phyloP scores from a whole-genome alignment of 2,888 invertebrate species.

The Microchrysa polita region DNA sequence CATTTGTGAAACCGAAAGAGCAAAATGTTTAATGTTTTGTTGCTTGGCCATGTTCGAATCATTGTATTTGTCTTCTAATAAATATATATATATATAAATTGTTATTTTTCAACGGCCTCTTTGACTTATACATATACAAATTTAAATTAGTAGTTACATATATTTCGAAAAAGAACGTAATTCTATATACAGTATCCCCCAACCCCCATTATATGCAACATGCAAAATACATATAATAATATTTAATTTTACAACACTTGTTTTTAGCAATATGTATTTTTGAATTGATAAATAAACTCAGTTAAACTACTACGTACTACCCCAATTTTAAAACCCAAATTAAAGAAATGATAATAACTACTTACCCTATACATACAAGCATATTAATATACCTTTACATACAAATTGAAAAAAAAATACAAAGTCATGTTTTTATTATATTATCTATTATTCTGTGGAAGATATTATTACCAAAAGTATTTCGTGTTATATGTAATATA shows the following conservation, averaged over 20 bases:
- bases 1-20: background rate
- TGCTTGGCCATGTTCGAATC: conserved; percentile 2
- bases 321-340: too few relatives aligned
- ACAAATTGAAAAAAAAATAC: conserved; percentile 38
- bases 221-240: too few relatives aligned
- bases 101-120: conserved; percentile 16
- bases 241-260: too few relatives aligned
- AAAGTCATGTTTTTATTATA: conserved; percentile 35
- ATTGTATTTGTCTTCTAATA: conserved; percentile 4
- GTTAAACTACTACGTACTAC: too few relatives aligned
- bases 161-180: too few relatives aligned
- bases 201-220: too few relatives aligned
- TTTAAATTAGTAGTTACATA: too few relatives aligned
- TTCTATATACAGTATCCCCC: too few relatives aligned
- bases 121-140: background rate
- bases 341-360: background rate
- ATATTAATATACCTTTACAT: conserved; percentile 15
- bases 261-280: too few relatives aligned
- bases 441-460: conserved; percentile 34
- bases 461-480: conserved; percentile 22
- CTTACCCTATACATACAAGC: conserved; percentile 11
- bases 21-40: background rate
- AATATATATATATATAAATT: too few relatives aligned
- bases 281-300: too few relatives aligned
- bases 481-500: conserved; percentile 42